Conservation (phyloP, 2,888 invertebrate species). For the Serrognathus titanus region DNA sequence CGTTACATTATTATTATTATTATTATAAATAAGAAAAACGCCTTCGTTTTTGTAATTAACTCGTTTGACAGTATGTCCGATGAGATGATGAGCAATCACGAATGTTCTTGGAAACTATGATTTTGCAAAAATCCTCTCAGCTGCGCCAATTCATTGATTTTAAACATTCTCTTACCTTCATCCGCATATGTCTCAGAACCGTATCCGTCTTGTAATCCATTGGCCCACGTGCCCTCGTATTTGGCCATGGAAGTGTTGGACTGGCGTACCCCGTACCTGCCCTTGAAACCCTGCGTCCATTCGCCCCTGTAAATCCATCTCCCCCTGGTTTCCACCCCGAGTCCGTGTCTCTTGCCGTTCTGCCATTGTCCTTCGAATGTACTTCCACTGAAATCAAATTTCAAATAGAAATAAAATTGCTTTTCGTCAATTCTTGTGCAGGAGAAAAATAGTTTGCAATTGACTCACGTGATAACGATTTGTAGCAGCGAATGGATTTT, state of each 20-base stretch:
- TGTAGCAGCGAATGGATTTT: too few relatives aligned
- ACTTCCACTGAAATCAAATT: constrained; percentile 72
- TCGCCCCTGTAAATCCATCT: constrained; percentile 97
- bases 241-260: constrained; percentile 93
- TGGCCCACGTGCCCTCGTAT: constrained; percentile 98
- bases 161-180: constrained; percentile 68
- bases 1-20: too few relatives aligned
- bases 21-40: too few relatives aligned
- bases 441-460: too few relatives aligned
- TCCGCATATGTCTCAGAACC: constrained; percentile 99
- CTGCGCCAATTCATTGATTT: not conserved
- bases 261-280: constrained; percentile 95
- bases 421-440: too few relatives aligned
- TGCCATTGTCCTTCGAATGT: constrained; percentile 99
- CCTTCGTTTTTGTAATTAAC: too few relatives aligned
- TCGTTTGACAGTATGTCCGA: too few relatives aligned
- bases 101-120: too few relatives aligned
- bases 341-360: constrained; percentile 96
- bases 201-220: constrained; percentile 98
- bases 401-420: too few relatives aligned
- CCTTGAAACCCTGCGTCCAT: constrained; percentile 99
- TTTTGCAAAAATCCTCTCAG: not conserved
- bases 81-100: too few relatives aligned
- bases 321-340: constrained; percentile 95
- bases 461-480: too few relatives aligned